Conservation (phyloP, 2,888 invertebrate species). For the Melanargia galathea region DNA sequence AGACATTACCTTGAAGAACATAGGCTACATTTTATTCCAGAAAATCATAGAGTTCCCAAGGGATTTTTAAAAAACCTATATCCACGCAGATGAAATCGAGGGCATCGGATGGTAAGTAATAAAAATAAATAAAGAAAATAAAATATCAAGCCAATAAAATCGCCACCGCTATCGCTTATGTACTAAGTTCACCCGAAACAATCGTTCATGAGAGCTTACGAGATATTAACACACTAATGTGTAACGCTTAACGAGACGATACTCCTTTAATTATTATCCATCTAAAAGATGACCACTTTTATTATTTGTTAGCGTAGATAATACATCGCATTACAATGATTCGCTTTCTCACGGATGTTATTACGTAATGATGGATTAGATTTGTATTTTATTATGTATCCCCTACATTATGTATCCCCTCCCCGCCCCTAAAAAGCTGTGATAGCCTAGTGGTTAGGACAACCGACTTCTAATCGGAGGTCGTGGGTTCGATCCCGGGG, state of each 20-base stretch:
- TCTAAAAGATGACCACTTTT: constrained; percentile 51
- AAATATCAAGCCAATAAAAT: not conserved
- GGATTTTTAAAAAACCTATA: not conserved
- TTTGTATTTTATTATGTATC: not conserved
- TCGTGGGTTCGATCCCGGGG: too few species aligned
- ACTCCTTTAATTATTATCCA: constrained; percentile 62
- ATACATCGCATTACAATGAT: constrained; percentile 11
- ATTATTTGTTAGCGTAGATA: constrained; percentile 43
- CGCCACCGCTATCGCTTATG: constrained; percentile 42
- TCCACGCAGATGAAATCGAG: not conserved
- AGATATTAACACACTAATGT: constrained; percentile 64
- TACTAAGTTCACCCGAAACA: not conserved
- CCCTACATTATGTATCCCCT: not conserved
- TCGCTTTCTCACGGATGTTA: constrained; percentile 20
- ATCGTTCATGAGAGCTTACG: constrained; percentile 27
- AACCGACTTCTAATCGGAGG: too few species aligned
- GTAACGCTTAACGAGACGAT: constrained; percentile 59
- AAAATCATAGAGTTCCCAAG: too few species aligned
- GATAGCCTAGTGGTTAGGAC: too few species aligned
- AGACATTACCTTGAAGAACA: not conserved
- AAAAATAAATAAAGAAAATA: too few species aligned
- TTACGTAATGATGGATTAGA: constrained; percentile 5
- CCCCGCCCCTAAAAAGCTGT: too few species aligned
- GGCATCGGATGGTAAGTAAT: not conserved
- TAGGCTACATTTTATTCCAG: not conserved